Evolutionary conservation across 2,888 invertebrate genomes (phyloP).

Genomic region (Platypus cylindrus): DNA sequence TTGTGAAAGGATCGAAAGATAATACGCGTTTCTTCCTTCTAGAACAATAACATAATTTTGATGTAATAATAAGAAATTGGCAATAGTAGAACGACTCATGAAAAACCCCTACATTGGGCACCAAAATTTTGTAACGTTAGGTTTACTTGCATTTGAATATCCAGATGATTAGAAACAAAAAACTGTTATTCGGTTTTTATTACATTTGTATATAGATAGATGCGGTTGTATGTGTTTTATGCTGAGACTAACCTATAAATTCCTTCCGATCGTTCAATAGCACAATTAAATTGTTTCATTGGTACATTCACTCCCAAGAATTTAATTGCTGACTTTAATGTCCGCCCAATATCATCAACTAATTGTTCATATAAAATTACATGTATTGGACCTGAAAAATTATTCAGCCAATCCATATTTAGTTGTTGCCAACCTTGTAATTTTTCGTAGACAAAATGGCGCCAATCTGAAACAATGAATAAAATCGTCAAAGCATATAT

Average conservation of each 20-base stretch:
- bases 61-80: background rate
- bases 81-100: too few species aligned
- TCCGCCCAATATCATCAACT: constrained; percentile 45
- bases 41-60: constrained; percentile 1
- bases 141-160: too few species aligned
- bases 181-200: too few species aligned
- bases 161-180: too few species aligned
- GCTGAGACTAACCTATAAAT: constrained; percentile 49
- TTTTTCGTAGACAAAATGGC: constrained; percentile 53
- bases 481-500: too few species aligned
- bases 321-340: constrained; percentile 44
- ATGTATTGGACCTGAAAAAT: constrained; percentile 54
- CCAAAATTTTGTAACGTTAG: too few species aligned
- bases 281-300: constrained; percentile 26
- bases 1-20: constrained; percentile 58
- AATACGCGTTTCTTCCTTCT: constrained; percentile 47
- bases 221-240: too few species aligned
- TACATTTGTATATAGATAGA: too few species aligned
- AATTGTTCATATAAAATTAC: constrained; percentile 60
- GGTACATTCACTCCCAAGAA: constrained; percentile 38
- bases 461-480: constrained; percentile 47
- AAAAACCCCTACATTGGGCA: too few species aligned
- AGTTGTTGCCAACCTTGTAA: constrained; percentile 54
- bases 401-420: constrained; percentile 56
- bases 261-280: constrained; percentile 38